phyloP scores from a whole-genome alignment of 2,113 vertebrate species.

The Epinephelus lanceolatus region DNA sequence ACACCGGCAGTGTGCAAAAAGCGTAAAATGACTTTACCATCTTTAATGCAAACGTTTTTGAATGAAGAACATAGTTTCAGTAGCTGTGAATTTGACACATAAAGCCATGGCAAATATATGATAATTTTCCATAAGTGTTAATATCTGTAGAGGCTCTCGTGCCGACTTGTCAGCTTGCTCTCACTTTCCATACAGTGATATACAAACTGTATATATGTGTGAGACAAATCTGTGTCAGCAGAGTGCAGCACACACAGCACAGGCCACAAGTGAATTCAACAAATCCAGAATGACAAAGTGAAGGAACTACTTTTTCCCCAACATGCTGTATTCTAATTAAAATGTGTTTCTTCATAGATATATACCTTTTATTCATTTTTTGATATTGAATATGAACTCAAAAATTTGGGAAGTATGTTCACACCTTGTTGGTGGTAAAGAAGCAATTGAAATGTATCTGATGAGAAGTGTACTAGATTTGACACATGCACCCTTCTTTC shows the following conservation, averaged over 20 bases:
- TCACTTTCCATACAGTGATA: constrained; percentile 52
- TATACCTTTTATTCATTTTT: background rate
- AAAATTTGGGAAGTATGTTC: background rate
- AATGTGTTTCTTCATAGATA: background rate
- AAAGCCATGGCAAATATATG: constrained; percentile 13
- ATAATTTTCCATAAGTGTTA: constrained; percentile 48
- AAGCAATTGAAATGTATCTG: background rate
- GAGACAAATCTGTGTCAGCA: constrained; percentile 32
- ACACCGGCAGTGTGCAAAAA: constrained; percentile 9
- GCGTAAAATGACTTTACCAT: background rate
- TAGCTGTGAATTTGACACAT: constrained; percentile 23
- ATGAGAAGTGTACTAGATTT: background rate
- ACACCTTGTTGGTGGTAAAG: background rate
- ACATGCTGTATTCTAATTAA: background rate
- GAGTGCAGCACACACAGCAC: background rate
- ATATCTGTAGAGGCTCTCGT: constrained; percentile 21
- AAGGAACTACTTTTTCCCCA: background rate
- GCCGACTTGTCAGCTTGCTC: constrained; percentile 50
- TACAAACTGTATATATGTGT: constrained; percentile 44
- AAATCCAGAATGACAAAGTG: background rate
- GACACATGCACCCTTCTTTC: constrained; percentile 5
- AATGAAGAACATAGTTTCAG: background rate
- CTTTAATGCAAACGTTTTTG: background rate
- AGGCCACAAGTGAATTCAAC: background rate
- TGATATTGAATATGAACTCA: background rate